Evolutionary conservation across 1,140 invertebrate species (phyloP).

Genomic region (Rhizoglyphus robini): DNA sequence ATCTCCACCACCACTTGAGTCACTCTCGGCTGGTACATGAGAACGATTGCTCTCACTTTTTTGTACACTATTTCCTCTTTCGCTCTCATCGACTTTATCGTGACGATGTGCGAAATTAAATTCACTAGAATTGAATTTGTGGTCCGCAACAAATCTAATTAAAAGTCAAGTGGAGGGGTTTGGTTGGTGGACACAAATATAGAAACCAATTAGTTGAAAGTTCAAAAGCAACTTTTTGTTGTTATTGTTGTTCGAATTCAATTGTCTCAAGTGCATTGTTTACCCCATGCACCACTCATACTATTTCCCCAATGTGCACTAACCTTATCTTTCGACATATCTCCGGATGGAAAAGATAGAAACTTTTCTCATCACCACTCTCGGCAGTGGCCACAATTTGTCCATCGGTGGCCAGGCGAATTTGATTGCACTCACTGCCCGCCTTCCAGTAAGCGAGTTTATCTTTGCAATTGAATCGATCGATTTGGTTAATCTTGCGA

Average conservation of each 20-base stretch:
- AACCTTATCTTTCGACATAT: conserved; percentile 20
- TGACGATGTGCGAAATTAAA: not conserved
- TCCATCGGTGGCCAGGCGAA: conserved; percentile 18
- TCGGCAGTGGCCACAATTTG: conserved; percentile 11
- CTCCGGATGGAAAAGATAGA: conserved; percentile 22
- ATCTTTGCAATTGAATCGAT: conserved; percentile 47
- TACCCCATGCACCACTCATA: not conserved
- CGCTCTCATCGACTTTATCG: not conserved
- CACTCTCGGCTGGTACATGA: not conserved
- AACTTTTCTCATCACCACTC: not conserved
- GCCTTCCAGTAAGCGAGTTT: conserved; percentile 26
- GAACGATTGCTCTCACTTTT: not conserved
- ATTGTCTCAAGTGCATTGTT: no score
- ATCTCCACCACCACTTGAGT: not conserved
- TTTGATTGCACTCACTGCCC: conserved; percentile 18
- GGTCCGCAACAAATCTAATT: not conserved
- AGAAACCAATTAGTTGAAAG: not conserved
- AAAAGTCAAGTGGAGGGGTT: not conserved
- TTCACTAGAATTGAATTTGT: not conserved
- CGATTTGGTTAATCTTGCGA: conserved; percentile 27
- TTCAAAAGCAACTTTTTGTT: not conserved
- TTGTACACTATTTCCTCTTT: not conserved
- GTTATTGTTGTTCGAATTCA: no score
- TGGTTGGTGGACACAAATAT: not conserved
- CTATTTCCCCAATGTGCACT: no score